These are phyloP conservation scores for Coelopa frigida DNA, from an alignment of 1,140 invertebrate genomes.

Conservation along the genomic window DNA sequence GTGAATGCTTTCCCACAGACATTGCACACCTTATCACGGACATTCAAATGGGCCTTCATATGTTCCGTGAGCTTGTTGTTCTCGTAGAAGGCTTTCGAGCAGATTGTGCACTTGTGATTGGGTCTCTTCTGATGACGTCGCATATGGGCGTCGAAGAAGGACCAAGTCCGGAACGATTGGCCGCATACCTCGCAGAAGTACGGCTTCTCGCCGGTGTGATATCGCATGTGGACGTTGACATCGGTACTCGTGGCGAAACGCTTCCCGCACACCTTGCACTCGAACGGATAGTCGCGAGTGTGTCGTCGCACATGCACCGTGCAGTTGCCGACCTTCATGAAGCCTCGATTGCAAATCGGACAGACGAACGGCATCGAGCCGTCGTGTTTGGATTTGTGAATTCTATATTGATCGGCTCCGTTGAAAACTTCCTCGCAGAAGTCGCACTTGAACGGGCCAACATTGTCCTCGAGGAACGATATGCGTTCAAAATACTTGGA, in stretches of 20 bases:
- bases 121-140: constrained; percentile 21
- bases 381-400: constrained; percentile 21
- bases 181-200: constrained; percentile 12
- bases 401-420: constrained; percentile 16
- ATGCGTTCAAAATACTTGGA: constrained; percentile 5
- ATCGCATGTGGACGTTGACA: constrained; percentile 6
- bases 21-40: constrained; percentile 26
- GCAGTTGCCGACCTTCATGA: constrained; percentile 17
- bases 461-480: constrained; percentile 4
- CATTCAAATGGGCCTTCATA: constrained; percentile 21
- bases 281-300: constrained; percentile 17
- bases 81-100: constrained; percentile 21
- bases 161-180: neutral
- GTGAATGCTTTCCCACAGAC: constrained; percentile 25
- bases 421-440: constrained; percentile 17
- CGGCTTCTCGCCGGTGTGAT: constrained; percentile 11
- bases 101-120: constrained; percentile 21
- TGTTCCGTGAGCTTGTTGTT: constrained; percentile 17
- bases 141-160: constrained; percentile 1
- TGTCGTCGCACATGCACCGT: constrained; percentile 21
- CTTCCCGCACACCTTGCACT: constrained; percentile 25
- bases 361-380: constrained; percentile 21
- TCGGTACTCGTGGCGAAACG: constrained; percentile 19
- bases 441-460: constrained; percentile 19
- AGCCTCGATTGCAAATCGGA: constrained; percentile 19